Evolutionary conservation across 1,140 invertebrate species (phyloP).

Genomic region (Procambarus virginalis): DNA sequence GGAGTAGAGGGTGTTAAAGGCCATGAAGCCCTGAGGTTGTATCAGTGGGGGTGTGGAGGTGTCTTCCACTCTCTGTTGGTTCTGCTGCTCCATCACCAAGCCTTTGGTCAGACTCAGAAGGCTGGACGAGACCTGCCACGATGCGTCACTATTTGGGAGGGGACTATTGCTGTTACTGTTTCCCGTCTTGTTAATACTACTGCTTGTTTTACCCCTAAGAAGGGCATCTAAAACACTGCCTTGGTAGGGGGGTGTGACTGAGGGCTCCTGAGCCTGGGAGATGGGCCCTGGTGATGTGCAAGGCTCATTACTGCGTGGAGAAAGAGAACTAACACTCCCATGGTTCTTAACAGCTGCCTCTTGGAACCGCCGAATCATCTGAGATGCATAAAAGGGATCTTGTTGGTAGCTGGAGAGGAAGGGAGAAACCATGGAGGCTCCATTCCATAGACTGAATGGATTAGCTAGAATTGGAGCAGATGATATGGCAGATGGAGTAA

Average conservation of each 20-base stretch:
- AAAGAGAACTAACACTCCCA: conserved; percentile 67
- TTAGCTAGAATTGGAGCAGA: conserved; percentile 65
- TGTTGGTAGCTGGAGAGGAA: conserved; percentile 76
- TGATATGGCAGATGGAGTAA: conserved; percentile 67
- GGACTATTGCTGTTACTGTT: conserved; percentile 43
- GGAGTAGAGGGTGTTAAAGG: conserved; percentile 56
- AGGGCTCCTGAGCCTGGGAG: conserved; percentile 16
- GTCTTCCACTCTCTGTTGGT: conserved; percentile 39
- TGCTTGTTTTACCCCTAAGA: conserved; percentile 52
- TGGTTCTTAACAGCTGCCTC: conserved; percentile 78
- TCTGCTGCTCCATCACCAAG: conserved; percentile 48
- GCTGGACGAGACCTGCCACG: conserved; percentile 61
- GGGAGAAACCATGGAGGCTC: conserved; percentile 79
- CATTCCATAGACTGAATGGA: conserved; percentile 70
- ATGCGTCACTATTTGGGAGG: conserved; percentile 26
- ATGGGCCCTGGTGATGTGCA: conserved; percentile 15
- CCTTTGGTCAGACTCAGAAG: conserved; percentile 58
- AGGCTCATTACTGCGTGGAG: conserved; percentile 70
- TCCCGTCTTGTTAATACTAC: background rate
- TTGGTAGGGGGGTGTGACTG: conserved; percentile 43
- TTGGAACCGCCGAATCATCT: conserved; percentile 86
- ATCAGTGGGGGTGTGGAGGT: conserved; percentile 29
- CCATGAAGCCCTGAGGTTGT: conserved; percentile 41
- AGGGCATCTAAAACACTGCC: conserved; percentile 67
- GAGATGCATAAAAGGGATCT: conserved; percentile 84